Conservation (phyloP, 2,113 vertebrate genomes). For the Gnathonemus longibarbis region DNA sequence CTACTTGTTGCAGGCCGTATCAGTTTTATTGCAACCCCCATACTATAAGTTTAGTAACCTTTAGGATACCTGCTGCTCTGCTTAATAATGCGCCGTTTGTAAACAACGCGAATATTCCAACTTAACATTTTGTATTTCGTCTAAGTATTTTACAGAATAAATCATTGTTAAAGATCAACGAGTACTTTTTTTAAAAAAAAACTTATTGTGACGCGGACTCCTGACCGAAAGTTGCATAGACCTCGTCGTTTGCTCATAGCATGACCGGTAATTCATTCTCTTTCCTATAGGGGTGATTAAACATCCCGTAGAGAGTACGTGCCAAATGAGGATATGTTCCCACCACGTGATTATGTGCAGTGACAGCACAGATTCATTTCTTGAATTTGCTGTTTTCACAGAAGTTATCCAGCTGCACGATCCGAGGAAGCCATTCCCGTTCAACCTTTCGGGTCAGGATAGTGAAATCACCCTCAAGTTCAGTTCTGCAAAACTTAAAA, state of each 20-base stretch:
- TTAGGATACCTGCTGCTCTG: background rate
- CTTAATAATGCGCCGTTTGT: background rate
- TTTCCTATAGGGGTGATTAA: background rate
- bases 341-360: background rate
- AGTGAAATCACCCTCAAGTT: background rate
- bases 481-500: background rate
- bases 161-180: background rate
- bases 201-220: background rate
- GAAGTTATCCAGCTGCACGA: background rate
- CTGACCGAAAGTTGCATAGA: background rate
- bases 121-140: background rate
- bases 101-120: background rate
- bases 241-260: background rate
- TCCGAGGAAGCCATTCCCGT: background rate
- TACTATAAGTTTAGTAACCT: background rate
- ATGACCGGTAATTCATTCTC: background rate
- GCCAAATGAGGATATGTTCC: background rate
- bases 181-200: background rate
- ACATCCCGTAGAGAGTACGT: background rate
- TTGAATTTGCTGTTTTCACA: background rate
- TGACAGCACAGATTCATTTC: background rate
- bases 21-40: background rate
- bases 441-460: background rate
- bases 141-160: background rate
- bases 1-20: background rate